These are phyloP conservation scores for Polydrusus cervinus DNA, from an alignment of 2,888 invertebrate species.

Conservation along the genomic window DNA sequence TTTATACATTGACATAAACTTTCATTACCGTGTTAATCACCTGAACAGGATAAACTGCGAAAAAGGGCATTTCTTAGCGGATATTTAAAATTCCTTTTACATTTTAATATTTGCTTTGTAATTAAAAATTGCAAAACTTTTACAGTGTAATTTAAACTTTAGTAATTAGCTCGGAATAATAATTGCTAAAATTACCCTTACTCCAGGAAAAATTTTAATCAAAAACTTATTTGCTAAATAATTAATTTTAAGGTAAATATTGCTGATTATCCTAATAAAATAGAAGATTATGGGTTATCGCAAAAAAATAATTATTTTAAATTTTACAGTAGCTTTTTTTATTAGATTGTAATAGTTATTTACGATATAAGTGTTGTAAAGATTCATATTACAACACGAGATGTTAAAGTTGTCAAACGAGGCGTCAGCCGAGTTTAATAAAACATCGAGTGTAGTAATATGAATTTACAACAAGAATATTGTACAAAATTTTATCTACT, in stretches of 20 bases:
- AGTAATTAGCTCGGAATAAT: neutral
- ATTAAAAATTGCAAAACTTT: conserved; percentile 5
- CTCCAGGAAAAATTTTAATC: neutral
- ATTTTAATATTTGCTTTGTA: neutral
- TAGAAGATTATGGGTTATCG: neutral
- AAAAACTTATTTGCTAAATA: conserved; percentile 3
- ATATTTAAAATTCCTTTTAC: conserved; percentile 3
- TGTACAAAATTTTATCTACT: too few species aligned
- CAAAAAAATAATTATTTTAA: neutral
- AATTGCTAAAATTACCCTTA: neutral
- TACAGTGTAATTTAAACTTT: neutral
- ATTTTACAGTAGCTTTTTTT: too few species aligned
- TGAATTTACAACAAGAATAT: too few species aligned
- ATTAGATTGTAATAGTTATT: too few species aligned
- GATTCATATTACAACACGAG: too few species aligned
- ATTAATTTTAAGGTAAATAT: neutral
- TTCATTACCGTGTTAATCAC: neutral
- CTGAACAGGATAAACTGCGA: neutral
- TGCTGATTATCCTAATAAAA: neutral
- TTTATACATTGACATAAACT: neutral
- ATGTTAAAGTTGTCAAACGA: too few species aligned
- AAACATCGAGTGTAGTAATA: too few species aligned
- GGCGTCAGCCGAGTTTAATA: too few species aligned
- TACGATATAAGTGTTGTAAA: too few species aligned
- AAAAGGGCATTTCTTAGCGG: neutral